Base-by-base conservation (phyloP, 2,113 vertebrate species). In the Nanorana parkeri region DNA sequence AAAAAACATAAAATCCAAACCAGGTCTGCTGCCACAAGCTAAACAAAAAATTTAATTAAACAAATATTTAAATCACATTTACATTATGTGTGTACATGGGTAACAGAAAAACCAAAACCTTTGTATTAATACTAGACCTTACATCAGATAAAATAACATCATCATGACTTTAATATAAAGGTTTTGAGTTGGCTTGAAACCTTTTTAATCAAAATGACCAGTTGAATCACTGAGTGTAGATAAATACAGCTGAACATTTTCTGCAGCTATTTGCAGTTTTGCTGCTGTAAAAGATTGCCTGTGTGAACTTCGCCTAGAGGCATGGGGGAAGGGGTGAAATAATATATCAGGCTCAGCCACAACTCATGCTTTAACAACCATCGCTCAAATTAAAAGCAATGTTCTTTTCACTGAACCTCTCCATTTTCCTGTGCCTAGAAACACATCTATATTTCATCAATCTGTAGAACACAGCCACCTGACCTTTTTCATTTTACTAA, bases 371-470 rank as follows among this genome's bases (percentile, higher is more conserved):
- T 75, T 75, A 75, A 80, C 67, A 41, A 60, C 32, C 23, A 20
- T 71, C 13, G 20, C 78, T 51, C 66, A 80, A 61, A 71, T 80
- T 80, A 80, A 51, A 80, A 41, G 67, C 55, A 80, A 28, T 61
- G 78, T 61, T 47, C 66, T 69, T 61, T 71, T 21, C 56, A 47
- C 26, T 71, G 36, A 71, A 71, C 78, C 56, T 60, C 47, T 80
- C 52, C 24, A 61, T 71, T 61, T 23, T 71, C 56, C 55, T 28
- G 54, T 21, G 69, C 67, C 60, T 61, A 63, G 67, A 80, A 69
- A 71, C 36, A 80, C 55, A 80, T 75, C 56, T 58, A 61, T 75
- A 61, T 65, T 65, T 55, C 76, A 67, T 58, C 77, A 61, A 61
- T 80, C 67, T 66, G n/a, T 51, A 61, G 67, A 69, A 68, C 68